phyloP scores from a whole-genome alignment of 2,888 invertebrate genomes.

The Chymomyza amoena region DNA sequence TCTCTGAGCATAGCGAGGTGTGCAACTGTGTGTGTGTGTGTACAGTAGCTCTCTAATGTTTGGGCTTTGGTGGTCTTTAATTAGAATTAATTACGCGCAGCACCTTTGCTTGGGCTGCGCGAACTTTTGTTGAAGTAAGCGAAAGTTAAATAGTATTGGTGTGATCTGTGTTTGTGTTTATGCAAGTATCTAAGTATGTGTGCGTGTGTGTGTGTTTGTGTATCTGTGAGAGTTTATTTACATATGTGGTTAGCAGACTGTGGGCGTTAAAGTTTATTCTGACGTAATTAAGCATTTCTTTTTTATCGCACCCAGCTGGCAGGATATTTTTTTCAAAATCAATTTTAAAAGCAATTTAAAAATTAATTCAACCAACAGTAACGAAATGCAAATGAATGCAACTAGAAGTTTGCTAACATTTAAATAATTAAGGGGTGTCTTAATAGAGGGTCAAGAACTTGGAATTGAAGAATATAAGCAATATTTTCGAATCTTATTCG shows the following conservation, averaged over 20 bases:
- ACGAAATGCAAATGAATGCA: too few species aligned
- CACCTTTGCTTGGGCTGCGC: constrained; percentile 6
- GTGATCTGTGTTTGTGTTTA: neutral
- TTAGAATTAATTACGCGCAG: constrained; percentile 45
- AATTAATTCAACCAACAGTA: too few species aligned
- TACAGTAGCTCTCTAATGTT: constrained; percentile 9
- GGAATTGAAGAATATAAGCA: too few species aligned
- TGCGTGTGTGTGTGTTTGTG: neutral
- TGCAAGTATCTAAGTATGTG: too few species aligned
- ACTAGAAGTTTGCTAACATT: too few species aligned
- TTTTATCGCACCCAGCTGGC: neutral
- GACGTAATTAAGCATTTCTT: neutral
- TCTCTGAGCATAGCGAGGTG: neutral
- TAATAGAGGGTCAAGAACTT: too few species aligned
- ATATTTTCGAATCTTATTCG: too few species aligned
- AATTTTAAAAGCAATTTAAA: neutral
- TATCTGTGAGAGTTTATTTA: neutral
- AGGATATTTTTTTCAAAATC: neutral
- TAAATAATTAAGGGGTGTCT: too few species aligned
- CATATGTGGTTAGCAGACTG: neutral
- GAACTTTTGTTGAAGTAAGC: neutral
- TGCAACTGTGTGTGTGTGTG: neutral
- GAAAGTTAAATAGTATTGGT: neutral
- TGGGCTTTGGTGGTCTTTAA: constrained; percentile 42
- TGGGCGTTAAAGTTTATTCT: neutral